These are phyloP conservation scores for Leucophora obtusa DNA, from an alignment of 2,888 invertebrate genomes.

Conservation along the genomic window DNA sequence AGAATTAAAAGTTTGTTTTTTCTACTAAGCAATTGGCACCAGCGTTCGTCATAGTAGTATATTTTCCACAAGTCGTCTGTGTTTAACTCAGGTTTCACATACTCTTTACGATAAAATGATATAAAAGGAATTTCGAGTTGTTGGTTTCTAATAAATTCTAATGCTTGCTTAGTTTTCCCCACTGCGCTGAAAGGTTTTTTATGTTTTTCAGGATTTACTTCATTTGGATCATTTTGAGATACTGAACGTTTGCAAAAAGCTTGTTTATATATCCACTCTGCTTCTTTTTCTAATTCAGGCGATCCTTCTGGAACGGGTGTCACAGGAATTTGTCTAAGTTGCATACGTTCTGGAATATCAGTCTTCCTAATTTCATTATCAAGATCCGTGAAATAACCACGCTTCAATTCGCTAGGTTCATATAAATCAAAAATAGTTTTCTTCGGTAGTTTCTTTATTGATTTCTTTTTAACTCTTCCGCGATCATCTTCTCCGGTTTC, in stretches of 20 bases:
- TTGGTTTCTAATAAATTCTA: conserved; percentile 97
- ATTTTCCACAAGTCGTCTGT: conserved; percentile 98
- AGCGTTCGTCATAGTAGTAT: conserved; percentile 96
- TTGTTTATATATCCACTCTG: conserved; percentile 98
- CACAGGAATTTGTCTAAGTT: conserved; percentile 92
- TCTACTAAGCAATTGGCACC: conserved; percentile 92
- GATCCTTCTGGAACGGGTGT: conserved; percentile 90
- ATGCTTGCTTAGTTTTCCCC: conserved; percentile 94
- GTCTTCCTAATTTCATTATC: conserved; percentile 94
- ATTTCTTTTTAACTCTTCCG: conserved; percentile 86
- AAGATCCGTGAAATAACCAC: conserved; percentile 95
- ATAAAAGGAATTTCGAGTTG: conserved; percentile 98
- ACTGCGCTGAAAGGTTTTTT: conserved; percentile 85
- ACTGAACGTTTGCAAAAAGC: conserved; percentile 92
- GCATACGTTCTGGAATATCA: conserved; percentile 95
- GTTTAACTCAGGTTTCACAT: conserved; percentile 94
- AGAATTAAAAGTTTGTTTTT: conserved; percentile 90
- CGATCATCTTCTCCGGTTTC: conserved; percentile 85
- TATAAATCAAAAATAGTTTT: conserved; percentile 96
- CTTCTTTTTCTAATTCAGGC: conserved; percentile 94
- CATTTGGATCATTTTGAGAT: conserved; percentile 83
- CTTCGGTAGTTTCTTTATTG: conserved; percentile 85
- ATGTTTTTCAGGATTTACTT: conserved; percentile 77
- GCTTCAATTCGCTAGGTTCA: conserved; percentile 97
- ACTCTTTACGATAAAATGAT: conserved; percentile 98